Percentiles rank a stretch among this genome's conserved stretches.
Evolutionary conservation across 2,113 vertebrate species (phyloP).

Genomic region (Leucosticte australis): DNA sequence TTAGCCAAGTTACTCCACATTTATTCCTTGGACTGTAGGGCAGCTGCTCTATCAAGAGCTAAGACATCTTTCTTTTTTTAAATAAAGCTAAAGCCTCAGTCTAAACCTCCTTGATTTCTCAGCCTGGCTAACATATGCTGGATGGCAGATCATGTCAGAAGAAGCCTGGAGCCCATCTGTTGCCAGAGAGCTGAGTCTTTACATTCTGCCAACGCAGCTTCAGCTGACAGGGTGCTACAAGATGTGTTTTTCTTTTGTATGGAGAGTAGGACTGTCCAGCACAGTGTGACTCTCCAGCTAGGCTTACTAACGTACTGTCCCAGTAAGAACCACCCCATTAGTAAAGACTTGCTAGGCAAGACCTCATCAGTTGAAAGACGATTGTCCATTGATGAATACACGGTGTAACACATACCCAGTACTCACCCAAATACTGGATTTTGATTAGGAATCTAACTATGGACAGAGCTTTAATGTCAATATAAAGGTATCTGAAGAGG

Average conservation of each 20-base stretch:
- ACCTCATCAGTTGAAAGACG: not conserved
- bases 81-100: conserved; percentile 33
- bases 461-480: not conserved
- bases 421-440: not conserved
- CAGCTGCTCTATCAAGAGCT: not conserved
- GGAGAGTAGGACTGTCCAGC: not conserved
- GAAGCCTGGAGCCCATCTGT: conserved; percentile 59
- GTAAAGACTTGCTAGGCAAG: not conserved
- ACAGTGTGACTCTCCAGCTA: not conserved
- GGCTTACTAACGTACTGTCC: not conserved
- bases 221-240: conserved; percentile 36
- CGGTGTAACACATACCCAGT: not conserved
- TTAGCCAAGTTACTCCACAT: not conserved
- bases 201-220: conserved; percentile 58
- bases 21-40: not conserved
- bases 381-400: not conserved
- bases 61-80: conserved; percentile 16
- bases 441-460: not conserved
- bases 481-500: not conserved
- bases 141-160: conserved; percentile 65
- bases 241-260: not conserved
- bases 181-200: conserved; percentile 44
- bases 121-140: conserved; percentile 61
- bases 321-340: not conserved
- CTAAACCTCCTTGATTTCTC: conserved; percentile 49